Evolutionary conservation across 2,888 invertebrate species (phyloP).

Genomic region (Eudemis profundana): DNA sequence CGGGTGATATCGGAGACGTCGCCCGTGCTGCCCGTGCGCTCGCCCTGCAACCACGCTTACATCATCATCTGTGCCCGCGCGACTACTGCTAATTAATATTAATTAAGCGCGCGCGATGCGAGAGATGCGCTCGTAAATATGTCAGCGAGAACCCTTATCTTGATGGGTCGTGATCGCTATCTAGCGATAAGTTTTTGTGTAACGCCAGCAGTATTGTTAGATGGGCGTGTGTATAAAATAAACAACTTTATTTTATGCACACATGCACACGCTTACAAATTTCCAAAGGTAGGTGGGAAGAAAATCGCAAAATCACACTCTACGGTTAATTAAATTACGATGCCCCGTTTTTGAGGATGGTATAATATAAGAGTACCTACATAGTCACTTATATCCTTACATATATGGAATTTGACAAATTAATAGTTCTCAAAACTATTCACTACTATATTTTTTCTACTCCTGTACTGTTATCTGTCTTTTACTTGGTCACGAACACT

Average conservation of each 20-base stretch:
- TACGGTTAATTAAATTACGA: no score
- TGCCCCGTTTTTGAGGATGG: no score
- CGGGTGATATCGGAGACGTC: slow-evolving; percentile 93
- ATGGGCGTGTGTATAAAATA: background rate
- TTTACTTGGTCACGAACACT: no score
- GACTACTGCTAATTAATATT: slow-evolving; percentile 42
- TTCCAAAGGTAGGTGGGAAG: no score
- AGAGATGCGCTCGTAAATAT: slow-evolving; percentile 51
- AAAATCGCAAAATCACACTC: no score
- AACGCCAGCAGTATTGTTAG: slow-evolving; percentile 43
- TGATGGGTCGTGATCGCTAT: slow-evolving; percentile 63
- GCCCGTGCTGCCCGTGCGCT: slow-evolving; percentile 87
- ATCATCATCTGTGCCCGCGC: slow-evolving; percentile 14
- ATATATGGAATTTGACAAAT: no score
- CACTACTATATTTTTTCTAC: no score
- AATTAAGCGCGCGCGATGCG: slow-evolving; percentile 45
- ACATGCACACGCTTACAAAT: no score
- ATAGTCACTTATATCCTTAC: no score
- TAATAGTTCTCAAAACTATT: no score
- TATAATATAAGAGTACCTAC: no score
- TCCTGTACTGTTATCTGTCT: no score
- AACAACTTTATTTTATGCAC: background rate
- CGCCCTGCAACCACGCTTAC: slow-evolving; percentile 66
- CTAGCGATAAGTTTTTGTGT: slow-evolving; percentile 54
- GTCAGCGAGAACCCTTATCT: slow-evolving; percentile 62